Base-by-base conservation (phyloP, 2,888 invertebrate genomes). In the Phaonia tiefii region DNA sequence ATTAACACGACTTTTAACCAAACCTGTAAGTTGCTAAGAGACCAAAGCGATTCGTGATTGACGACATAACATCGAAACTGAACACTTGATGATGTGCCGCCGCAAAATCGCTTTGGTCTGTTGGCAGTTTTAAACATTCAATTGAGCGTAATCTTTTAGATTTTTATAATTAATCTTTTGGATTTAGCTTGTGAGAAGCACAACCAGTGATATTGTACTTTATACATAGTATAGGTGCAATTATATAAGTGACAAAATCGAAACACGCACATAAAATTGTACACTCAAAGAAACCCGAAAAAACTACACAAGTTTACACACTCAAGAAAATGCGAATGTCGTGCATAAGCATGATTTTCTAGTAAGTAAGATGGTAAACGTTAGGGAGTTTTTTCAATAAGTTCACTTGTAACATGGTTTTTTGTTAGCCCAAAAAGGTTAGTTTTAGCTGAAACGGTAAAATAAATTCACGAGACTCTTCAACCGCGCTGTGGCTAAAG, bases 151-250 rank as follows among this genome's bases (percentile, higher is more conserved):
- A 31, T 8, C 8, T 31, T 8, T n/a, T n/a, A n/a, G n/a, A n/a
- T n/a, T n/a, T 82, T 60, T 73, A 76, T 74, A 66, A 80, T 75
- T 79, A 71, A 63, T 71, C 85, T 86, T n/a, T n/a, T 86, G 85
- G 84, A 86, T 85, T 85, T 88, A 89, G 88, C 87, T 87, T 89
- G 88, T 87, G 87, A 87, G 89, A 90, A 90, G 89, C 90, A n/a
- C n/a, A 90, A 90, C 89, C 90, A 90, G 90, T 90, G 90, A 90
- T 90, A 90, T 90, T 90, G 90, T 90, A 87, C 90, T 90, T 87
- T 89, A 90, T 90, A 90, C 90, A 87, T 90, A 90, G 90, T 90
- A 90, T 90, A 89, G 88, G 90, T 90, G 88, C 90, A 90, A 90
- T 90, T 90, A 89, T 87, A 89, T 90, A 88, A 89, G 88, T 76